Evolutionary conservation across 2,113 vertebrate genomes (phyloP), one percentile per base, ranked within the genome.

Genomic region (Lepus timidus): DNA sequence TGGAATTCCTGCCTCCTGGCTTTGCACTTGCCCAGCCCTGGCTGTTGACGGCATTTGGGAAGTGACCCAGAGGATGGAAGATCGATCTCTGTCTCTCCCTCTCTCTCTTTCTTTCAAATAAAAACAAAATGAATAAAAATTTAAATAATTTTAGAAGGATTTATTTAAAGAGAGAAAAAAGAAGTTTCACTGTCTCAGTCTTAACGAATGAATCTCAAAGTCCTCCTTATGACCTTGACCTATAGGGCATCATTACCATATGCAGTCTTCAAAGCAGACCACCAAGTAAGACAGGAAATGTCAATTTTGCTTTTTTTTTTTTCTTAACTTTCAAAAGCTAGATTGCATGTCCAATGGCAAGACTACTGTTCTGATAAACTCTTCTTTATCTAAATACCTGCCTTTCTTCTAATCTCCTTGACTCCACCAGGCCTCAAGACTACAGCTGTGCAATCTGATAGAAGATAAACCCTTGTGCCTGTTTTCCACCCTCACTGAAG

Each of bases 341-440:
- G 58, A 94, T 90, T 84, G 52, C 94, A 82, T 95, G 31, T 81
- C 95, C 84, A 91, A 1, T 36, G 82, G 88, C 65, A 91, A 94
- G 71, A 85, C 62, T 95, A 27, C 64, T 68, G 51, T 88, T 93
- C 71, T n/a, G 91, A 97, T 96, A 94, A 97, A 74, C 49, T 78
- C 85, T 61, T 86, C 67, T 95, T 95, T 94, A 93, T 97, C 94
- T 95, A 78, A 95, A 94, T 94, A 87, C 83, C 27, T 80, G 58
- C 75, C 83, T 97, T 95, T 96, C 91, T 96, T 92, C 92, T 96
- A 81, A 92, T 88, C 85, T 75, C n/a, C 61, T 4, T 80, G 91
- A 95, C 79, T 94, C 36, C 33, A 22, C n/a, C 49, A 76, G 49
- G 65, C 95, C 86, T 74, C 65, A 68, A 94, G 95, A 95, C 11